These are phyloP conservation scores for Excalfactoria chinensis DNA, from an alignment of 2,113 vertebrate species.

Conservation along the genomic window DNA sequence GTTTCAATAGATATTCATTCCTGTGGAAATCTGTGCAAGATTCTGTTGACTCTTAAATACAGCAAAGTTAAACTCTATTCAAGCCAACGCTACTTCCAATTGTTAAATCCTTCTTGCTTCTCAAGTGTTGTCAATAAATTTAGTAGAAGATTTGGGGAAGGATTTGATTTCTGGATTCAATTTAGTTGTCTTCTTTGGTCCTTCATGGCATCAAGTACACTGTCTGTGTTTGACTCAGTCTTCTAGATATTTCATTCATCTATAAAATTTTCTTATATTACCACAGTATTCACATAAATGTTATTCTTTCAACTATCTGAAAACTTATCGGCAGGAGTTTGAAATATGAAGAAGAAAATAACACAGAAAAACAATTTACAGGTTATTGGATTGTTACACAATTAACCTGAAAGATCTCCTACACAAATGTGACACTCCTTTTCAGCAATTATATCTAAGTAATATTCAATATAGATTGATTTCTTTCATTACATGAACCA, in stretches of 20 bases:
- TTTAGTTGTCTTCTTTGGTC: neutral
- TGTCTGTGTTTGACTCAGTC: neutral
- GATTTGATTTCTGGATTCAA: neutral
- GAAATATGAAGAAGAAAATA: neutral
- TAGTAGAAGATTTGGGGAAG: neutral
- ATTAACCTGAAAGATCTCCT: neutral
- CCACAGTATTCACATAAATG: neutral
- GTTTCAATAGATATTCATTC: neutral
- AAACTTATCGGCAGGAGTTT: neutral
- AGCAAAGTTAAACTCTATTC: neutral
- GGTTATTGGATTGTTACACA: neutral
- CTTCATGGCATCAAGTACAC: neutral
- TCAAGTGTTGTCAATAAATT: neutral
- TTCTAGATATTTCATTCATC: neutral
- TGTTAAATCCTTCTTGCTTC: constrained; percentile 5
- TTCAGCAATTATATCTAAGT: neutral
- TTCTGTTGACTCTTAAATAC: neutral
- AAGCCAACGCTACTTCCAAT: neutral
- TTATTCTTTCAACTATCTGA: neutral
- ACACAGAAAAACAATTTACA: neutral
- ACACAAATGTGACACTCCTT: neutral
- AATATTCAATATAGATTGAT: neutral
- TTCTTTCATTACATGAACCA: neutral
- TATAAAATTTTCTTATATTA: neutral
- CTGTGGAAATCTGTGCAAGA: neutral